Base-by-base conservation (phyloP, 2,113 vertebrate genomes). In the Salvelinus sp. region DNA sequence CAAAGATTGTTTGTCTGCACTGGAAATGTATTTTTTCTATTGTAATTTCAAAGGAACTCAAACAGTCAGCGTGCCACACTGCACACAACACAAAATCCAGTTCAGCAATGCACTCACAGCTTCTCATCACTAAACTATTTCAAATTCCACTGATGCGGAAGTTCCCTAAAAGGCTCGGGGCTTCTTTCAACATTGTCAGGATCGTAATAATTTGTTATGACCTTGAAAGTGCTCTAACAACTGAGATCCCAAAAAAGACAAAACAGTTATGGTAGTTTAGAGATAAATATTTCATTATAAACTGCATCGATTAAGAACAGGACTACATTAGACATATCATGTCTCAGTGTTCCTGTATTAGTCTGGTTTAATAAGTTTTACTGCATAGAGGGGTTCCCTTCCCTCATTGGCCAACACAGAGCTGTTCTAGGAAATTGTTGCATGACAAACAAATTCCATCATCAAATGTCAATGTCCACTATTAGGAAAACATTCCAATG, bases 11-110 rank as follows among this genome's bases (percentile, higher is more conserved):
- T 82, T 90, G 84, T 81, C 76, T 85, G 76, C 85, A 76, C 75
- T 87, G 81, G 87, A 86, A 87, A 90, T 85, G 82, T 78, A 86
- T 87, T 88, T 77, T 75, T 89, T 82, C 81, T 87, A 86, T n/a
- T 14, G 79, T 86, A 85, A 77, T 86, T 89, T 83, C 79, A 86
- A 82, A 76, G 85, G 75, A 84, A 69, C 85, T 86, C 80, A 38
- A 38, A 38, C 7, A 84, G 86, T 85, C 69, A 80, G 78, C 86
- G 62, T 75, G 82, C 83, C 82, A 76, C 30, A 67, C 85, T 84
- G 78, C 81, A 81, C 81, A 82, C 73, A 79, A 73, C 71, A 87
- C 74, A 72, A 85, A 84, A 82, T 67, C 74, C 54, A 83, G 80
- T 78, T 80, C 74, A 67, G 85, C 76, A 70, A 83, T 72, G 74